Evolutionary conservation across 2,797 vertebrate species (phyloP).

Genomic region (Brachymystax lenok): DNA sequence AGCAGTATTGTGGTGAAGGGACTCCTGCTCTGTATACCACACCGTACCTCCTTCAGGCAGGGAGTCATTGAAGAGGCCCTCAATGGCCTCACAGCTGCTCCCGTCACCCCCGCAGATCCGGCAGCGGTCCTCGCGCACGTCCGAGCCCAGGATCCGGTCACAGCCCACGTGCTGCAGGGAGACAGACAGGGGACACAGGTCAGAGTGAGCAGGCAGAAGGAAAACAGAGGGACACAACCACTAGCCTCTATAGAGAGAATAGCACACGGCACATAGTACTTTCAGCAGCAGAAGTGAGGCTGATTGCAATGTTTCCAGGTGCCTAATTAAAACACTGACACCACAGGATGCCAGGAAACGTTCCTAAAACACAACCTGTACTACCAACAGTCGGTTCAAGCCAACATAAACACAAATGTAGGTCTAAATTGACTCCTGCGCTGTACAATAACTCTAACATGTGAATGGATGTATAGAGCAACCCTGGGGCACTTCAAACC

Average conservation of each 20-base stretch:
- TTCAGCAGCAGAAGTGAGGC: neutral
- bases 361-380: neutral
- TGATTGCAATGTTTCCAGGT: conserved; percentile 4
- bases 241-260: neutral
- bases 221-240: neutral
- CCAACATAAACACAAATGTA: neutral
- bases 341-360: neutral
- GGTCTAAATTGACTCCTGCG: neutral
- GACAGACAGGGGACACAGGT: conserved; percentile 14
- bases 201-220: neutral
- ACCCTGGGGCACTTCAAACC: too few relatives aligned
- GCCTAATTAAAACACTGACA: neutral
- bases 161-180: conserved; percentile 90
- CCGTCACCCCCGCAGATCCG: conserved; percentile 91
- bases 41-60: conserved; percentile 85
- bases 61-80: conserved; percentile 90
- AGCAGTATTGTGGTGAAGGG: neutral
- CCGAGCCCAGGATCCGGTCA: conserved; percentile 90
- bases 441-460: neutral
- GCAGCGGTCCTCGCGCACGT: conserved; percentile 92
- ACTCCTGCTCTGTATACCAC: neutral
- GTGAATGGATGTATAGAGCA: neutral
- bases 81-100: conserved; percentile 88
- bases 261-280: neutral
- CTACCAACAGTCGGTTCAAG: neutral